phyloP scores from a whole-genome alignment of 2,113 vertebrate genomes.

The Cheirogaleus medius region DNA sequence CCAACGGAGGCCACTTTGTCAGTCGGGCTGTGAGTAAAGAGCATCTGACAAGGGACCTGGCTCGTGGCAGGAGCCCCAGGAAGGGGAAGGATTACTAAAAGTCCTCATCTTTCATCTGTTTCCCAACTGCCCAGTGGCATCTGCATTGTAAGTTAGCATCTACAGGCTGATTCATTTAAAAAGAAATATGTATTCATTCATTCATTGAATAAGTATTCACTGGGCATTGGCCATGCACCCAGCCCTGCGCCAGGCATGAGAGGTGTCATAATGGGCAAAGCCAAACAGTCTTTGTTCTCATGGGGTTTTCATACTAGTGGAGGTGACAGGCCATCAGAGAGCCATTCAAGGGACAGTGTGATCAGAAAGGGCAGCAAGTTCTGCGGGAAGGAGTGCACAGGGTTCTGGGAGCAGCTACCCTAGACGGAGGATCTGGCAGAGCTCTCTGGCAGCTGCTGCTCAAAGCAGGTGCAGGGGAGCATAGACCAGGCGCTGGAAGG shows the following conservation, averaged over 20 bases:
- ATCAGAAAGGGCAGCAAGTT: not conserved
- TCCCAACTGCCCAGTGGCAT: not conserved
- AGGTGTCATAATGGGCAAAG: not conserved
- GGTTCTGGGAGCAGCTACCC: not conserved
- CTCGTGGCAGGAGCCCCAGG: not conserved
- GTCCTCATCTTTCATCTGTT: not conserved
- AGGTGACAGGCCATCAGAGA: not conserved
- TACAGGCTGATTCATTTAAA: not conserved
- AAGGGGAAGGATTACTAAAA: not conserved
- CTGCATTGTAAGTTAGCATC: not conserved
- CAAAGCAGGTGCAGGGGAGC: fast-evolving
- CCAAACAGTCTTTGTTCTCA: not conserved
- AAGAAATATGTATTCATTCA: not conserved
- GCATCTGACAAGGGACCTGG: not conserved
- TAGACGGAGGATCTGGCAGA: fast-evolving
- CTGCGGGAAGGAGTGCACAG: not conserved
- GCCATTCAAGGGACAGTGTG: not conserved
- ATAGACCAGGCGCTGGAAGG: not conserved
- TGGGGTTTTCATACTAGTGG: not conserved
- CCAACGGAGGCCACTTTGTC: not conserved
- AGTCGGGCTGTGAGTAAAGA: not conserved
- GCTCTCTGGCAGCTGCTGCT: not conserved
- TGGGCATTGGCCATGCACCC: not conserved
- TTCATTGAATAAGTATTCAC: not conserved
- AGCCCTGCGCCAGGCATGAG: not conserved